Evolutionary conservation across 92 coral and sea anemone genomes (phyloP).

Genomic region (Palythoa grandis): DNA sequence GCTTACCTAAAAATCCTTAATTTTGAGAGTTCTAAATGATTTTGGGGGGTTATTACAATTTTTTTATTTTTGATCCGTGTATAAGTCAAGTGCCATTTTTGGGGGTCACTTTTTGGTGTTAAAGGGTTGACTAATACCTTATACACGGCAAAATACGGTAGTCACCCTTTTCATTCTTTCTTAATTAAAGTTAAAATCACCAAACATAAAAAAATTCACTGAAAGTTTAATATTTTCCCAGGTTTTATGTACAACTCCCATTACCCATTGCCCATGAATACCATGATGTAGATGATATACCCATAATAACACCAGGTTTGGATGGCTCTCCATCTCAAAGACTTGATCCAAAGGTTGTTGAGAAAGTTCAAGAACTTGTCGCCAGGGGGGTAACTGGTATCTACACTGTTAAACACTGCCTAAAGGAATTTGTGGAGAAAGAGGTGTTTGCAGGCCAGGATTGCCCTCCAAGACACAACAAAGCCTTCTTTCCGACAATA

Average conservation of each 20-base stretch:
- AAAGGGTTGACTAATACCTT: no score
- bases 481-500: constrained; percentile 94
- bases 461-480: constrained; percentile 93
- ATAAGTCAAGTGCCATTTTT: no score
- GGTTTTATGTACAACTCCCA: constrained; percentile 95
- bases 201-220: not conserved
- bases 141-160: no score
- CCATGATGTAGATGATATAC: constrained; percentile 84
- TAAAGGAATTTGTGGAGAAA: constrained; percentile 90
- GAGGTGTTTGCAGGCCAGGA: constrained; percentile 80
- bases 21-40: no score
- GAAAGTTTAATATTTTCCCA: constrained; percentile 4
- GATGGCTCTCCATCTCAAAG: constrained; percentile 79
- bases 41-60: no score
- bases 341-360: constrained; percentile 85
- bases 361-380: constrained; percentile 91
- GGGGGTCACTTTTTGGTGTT: no score
- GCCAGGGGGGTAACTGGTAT: constrained; percentile 95
- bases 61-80: no score
- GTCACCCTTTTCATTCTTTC: no score
- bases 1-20: no score
- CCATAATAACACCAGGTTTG: constrained; percentile 54
- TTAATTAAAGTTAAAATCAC: no score
- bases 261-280: constrained; percentile 95
- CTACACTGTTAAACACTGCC: constrained; percentile 93